phyloP scores from a whole-genome alignment of 2,888 invertebrate genomes.

The Apotomis turbidana region DNA sequence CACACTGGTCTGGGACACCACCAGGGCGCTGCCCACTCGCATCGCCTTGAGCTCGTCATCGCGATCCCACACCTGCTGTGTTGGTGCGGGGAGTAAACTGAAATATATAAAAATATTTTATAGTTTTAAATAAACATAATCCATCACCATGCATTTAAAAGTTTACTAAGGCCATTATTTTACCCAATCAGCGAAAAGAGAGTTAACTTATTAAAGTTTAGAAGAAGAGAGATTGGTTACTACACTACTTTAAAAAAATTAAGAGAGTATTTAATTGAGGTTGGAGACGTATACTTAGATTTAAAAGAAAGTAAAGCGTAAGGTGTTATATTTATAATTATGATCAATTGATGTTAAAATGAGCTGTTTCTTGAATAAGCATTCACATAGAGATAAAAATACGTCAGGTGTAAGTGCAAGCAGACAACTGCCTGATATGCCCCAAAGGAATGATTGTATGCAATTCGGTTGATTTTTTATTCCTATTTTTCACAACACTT shows the following conservation, averaged over 20 bases:
- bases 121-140: not conserved
- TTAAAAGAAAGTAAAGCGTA: too few species aligned
- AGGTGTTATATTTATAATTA: too few species aligned
- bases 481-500: too few species aligned
- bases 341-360: too few species aligned
- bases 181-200: too few species aligned
- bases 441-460: not conserved
- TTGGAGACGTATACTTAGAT: too few species aligned
- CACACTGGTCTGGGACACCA: constrained; percentile 91
- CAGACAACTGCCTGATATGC: not conserved
- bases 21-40: constrained; percentile 85
- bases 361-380: not conserved
- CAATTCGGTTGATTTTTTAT: not conserved
- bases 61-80: constrained; percentile 94
- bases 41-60: constrained; percentile 89
- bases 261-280: too few species aligned
- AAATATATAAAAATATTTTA: constrained; percentile 43
- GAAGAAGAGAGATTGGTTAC: too few species aligned
- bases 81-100: constrained; percentile 94
- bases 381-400: not conserved
- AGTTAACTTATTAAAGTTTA: too few species aligned
- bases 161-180: too few species aligned
- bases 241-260: too few species aligned
- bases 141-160: not conserved
- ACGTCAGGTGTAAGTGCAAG: not conserved